Conservation (phyloP, 2,113 vertebrate genomes). For the Phalacrocorax aristotelis region DNA sequence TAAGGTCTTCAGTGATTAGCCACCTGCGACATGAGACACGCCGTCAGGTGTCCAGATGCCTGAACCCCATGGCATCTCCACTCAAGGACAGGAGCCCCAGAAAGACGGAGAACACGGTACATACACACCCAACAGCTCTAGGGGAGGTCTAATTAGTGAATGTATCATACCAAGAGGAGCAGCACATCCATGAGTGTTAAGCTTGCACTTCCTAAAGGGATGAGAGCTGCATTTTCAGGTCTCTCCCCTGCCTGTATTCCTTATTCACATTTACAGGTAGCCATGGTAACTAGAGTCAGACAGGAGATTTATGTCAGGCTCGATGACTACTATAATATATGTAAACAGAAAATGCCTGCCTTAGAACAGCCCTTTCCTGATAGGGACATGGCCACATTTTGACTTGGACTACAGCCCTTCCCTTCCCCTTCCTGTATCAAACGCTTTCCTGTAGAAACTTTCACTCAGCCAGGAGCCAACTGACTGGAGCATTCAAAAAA, state of each 20-base stretch:
- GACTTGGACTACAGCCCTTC: neutral
- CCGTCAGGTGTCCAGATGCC: neutral
- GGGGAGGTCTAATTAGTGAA: neutral
- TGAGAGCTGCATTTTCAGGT: neutral
- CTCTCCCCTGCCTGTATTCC: neutral
- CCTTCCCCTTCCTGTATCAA: neutral
- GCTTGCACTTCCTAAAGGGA: neutral
- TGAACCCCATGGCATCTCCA: neutral
- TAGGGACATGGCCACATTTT: neutral
- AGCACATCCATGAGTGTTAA: neutral
- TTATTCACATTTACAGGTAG: neutral
- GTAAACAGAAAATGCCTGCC: neutral
- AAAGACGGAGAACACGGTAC: neutral
- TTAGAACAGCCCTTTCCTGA: neutral
- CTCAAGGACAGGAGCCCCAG: neutral
- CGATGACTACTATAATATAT: neutral
- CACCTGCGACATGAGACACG: accelerated
- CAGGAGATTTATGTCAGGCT: neutral
- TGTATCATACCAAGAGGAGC: neutral
- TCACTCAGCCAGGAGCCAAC: neutral
- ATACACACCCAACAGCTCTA: neutral
- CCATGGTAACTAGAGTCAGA: neutral
- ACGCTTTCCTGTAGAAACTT: neutral
- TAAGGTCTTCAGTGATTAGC: neutral
- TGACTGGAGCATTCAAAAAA: neutral